Evolutionary conservation across 2,888 invertebrate species (phyloP), one percentile per base, ranked within the genome.

Genomic region (Rutpela maculata): DNA sequence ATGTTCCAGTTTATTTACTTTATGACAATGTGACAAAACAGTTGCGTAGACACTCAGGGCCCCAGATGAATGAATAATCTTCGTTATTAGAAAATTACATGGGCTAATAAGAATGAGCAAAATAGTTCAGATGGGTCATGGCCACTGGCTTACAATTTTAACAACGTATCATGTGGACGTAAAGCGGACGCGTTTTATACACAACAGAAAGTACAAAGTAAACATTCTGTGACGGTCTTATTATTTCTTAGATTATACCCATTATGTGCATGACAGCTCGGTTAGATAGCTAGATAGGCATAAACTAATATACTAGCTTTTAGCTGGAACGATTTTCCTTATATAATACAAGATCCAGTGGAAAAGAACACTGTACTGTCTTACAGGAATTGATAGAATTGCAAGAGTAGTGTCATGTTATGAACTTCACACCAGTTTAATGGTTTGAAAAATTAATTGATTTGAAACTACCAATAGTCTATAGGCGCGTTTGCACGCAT

Each of bases 101-200:
- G 60, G 43, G n/a, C 43, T 43, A 60, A 18, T 15, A 59, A 19
- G n/a, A 70, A 59, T 35, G 70, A 70, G 19, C 60, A 57, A 69
- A 56, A 69, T 57, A 17, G 69, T 56, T 56, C 69, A 56, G 31
- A 26, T n/a, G 60, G 60, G 70, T 70, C 70, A 70, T 15, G 70
- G 70, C 22, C 70, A 60, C 15, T 18, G 57, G 26, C 17, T n/a
- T n/a, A n/a, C 31, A n/a, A 62, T 19, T 31, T 62, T n/a, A n/a
- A 62, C 31, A 22, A 62, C 15, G 31, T 62, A 62, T 31, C n/a
- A 68, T 19, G 0, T 7, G 22, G 15, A 62, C 50, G n/a, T 17
- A 31, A 22, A 22, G 31, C n/a, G 4, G 31, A 62, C 22, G 22
- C 22, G 19, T 18, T 57, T 17, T 57, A 18, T 18, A n/a, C 19